These are phyloP conservation scores for Caenorhabditis virilis DNA, from an alignment of 2,888 invertebrate species.

Conservation along the genomic window DNA sequence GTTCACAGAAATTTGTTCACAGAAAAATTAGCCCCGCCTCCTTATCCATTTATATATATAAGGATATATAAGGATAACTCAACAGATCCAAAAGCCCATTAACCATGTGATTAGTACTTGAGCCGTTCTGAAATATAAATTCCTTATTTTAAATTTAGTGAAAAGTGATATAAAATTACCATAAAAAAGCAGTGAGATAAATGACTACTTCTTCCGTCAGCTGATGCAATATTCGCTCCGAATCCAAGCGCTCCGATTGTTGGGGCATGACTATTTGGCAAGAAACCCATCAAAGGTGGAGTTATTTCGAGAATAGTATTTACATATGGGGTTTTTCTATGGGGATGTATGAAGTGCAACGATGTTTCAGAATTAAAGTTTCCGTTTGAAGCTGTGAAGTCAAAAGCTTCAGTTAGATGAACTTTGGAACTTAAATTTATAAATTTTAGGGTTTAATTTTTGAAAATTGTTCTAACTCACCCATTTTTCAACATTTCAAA, in stretches of 20 bases:
- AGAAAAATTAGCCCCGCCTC: too few species aligned
- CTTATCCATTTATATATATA: slow-evolving; percentile 71
- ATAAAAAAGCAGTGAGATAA: slow-evolving; percentile 35
- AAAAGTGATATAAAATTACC: slow-evolving; percentile 3
- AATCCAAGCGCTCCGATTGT: slow-evolving; percentile 71
- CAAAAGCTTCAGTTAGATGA: slow-evolving; percentile 71
- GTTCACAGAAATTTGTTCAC: too few species aligned
- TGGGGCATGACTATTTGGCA: slow-evolving; percentile 30
- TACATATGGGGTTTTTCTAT: slow-evolving; percentile 71
- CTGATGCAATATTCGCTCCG: slow-evolving; percentile 71
- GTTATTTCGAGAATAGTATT: slow-evolving; percentile 71
- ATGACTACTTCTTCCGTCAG: slow-evolving; percentile 6
- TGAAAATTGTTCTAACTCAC: slow-evolving; percentile 19
- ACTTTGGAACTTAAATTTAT: too few species aligned
- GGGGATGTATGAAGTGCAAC: slow-evolving; percentile 71
- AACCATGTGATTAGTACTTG: slow-evolving; percentile 73
- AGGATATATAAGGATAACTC: slow-evolving; percentile 72
- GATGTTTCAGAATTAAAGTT: slow-evolving; percentile 65
- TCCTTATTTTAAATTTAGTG: neutral
- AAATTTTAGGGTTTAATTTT: too few species aligned
- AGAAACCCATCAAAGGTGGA: slow-evolving; percentile 33
- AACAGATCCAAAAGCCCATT: slow-evolving; percentile 72
- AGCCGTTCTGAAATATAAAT: slow-evolving; percentile 71
- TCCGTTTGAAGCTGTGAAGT: slow-evolving; percentile 73
- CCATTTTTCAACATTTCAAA: slow-evolving; percentile 47